A percentile compares a stretch with the other conserved stretches of the same genome.
Conservation (phyloP, 2,888 invertebrate genomes). For the Achlya flavicornis region DNA sequence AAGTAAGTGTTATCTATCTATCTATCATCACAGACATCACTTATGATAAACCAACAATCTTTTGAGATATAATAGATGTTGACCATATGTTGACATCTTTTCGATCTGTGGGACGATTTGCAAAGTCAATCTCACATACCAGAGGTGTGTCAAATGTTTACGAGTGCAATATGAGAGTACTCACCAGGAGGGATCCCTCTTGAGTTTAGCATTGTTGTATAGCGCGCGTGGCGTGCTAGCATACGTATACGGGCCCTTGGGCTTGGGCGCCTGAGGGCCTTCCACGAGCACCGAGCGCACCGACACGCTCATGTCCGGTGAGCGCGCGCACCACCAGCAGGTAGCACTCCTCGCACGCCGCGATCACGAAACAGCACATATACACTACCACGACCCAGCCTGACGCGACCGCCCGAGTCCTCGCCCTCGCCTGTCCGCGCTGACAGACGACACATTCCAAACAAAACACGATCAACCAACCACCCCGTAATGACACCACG, state of each 20-base stretch:
- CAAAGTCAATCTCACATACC: neutral
- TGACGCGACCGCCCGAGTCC: constrained; percentile 14
- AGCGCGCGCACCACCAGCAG: constrained; percentile 36
- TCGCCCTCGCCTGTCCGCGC: constrained; percentile 10
- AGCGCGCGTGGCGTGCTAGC: constrained; percentile 85
- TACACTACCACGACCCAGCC: neutral
- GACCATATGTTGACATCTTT: neutral
- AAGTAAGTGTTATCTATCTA: no score
- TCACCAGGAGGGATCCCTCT: constrained; percentile 72
- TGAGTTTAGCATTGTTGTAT: constrained; percentile 83
- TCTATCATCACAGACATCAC: no score
- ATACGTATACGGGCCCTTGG: constrained; percentile 82
- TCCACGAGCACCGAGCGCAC: constrained; percentile 72
- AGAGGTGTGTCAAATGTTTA: neutral
- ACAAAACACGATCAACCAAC: constrained; percentile 16
- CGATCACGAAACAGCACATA: constrained; percentile 68
- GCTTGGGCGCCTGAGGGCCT: constrained; percentile 61
- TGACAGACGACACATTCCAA: constrained; percentile 24
- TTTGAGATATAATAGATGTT: no score
- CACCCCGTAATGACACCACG: neutral
- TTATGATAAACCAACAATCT: no score
- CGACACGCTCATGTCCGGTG: constrained; percentile 64
- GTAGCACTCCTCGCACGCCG: constrained; percentile 58
- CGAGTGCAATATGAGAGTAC: constrained; percentile 25
- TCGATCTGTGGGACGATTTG: neutral